Evolutionary conservation across 2,797 vertebrate species (phyloP), one percentile per base, ranked within the genome.

Genomic region (Micropoecilia bifurca): DNA sequence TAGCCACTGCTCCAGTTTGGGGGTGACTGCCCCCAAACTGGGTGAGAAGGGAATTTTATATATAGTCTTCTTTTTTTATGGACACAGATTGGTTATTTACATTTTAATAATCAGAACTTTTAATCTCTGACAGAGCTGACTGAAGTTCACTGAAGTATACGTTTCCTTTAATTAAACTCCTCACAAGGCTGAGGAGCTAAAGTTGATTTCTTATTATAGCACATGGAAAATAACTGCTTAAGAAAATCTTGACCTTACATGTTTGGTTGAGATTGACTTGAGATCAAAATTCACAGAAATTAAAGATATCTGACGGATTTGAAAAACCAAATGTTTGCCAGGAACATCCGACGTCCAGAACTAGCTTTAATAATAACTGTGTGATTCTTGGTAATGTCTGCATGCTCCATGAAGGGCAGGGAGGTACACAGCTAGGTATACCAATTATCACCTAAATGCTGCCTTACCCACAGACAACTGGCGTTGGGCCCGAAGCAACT

Each of bases 211-310:
- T 76, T 80, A 78, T 71, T 63, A 48, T 47, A 79, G 81, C 78
- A 84, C 71, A 69, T 73, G 76, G 75, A 57, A 83, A 50, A 55
- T 66, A 77, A 77, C 2, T 39, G 80, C 81, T 83, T 84, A 82
- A 83, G 80, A 30, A 83, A 90, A 85, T 55, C 69, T 41, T 80
- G 80, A 83, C 83, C 75, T 74, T 89, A 88, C n/a, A 55, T 45
- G 55, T 83, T 84, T 69, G 73, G 2, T 8, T 53, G 61, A 84
- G 85, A 87, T 85, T 86, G 77, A 41, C 84, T 89, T 83, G 43
- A 84, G 71, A 86, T 85, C 68, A 68, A 50, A 53, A 80, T 80
- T 20, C 88, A 83, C 30, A 78, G n/a, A 53, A 79, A 47, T 33
- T 46, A 76, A 89, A 39, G 14, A 75, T n/a, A 76, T 80, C 30